A percentile compares a stretch with the other conserved stretches of the same genome.
Conservation (phyloP, 2,888 invertebrate genomes). For the Archaeoteleia sp. region DNA sequence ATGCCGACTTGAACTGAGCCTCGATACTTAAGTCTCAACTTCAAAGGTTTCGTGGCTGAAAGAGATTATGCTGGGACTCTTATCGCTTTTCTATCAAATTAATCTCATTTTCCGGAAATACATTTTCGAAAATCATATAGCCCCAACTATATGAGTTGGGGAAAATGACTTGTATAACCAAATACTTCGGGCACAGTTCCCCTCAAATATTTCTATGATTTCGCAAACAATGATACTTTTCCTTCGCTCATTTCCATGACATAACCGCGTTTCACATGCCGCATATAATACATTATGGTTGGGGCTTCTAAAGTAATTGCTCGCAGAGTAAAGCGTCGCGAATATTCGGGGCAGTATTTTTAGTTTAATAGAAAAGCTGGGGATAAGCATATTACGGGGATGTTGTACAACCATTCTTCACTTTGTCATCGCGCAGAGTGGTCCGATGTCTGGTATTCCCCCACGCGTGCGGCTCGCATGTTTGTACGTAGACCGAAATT, state of each 20-base stretch:
- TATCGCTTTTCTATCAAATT: no score
- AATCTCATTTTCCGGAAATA: no score
- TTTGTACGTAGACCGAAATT: slow-evolving; percentile 16
- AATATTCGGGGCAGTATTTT: slow-evolving; percentile 25
- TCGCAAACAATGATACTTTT: no score
- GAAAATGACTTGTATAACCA: no score
- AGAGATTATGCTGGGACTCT: no score
- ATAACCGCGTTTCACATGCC: slow-evolving; percentile 9
- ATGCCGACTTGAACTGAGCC: no score
- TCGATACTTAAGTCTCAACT: no score
- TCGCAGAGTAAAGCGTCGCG: slow-evolving; percentile 32
- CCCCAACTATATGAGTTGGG: no score
- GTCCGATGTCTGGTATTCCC: slow-evolving; percentile 32
- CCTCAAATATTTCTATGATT: no score
- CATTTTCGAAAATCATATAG: no score
- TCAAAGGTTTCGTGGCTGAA: no score
- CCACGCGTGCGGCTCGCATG: slow-evolving; percentile 12
- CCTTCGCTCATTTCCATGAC: not conserved
- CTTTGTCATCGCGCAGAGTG: slow-evolving; percentile 38
- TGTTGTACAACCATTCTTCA: slow-evolving; percentile 39
- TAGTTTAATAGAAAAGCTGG: slow-evolving; percentile 21
- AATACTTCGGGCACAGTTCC: no score
- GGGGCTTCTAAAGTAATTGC: slow-evolving; percentile 31
- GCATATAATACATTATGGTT: slow-evolving; percentile 17
- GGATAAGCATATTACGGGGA: slow-evolving; percentile 37